phyloP scores from a whole-genome alignment of 2,113 vertebrate species.

The Stigmatopora nigra region DNA sequence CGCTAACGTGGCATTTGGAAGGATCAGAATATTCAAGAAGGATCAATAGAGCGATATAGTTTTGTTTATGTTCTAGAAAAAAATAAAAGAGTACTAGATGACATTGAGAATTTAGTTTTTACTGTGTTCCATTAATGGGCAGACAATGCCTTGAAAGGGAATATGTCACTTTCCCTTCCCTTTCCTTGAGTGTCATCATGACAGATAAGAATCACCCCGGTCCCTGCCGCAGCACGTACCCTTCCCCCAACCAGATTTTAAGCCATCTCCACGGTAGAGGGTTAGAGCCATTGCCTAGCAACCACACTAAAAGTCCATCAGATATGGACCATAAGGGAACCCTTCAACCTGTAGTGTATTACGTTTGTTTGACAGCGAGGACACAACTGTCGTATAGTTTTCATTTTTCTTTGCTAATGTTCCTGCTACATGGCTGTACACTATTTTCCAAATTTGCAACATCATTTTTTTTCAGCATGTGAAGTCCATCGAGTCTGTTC shows the following conservation, averaged over 20 bases:
- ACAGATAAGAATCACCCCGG: slow-evolving; percentile 7
- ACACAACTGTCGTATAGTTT: neutral
- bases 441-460: neutral
- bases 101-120: neutral
- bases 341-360: slow-evolving; percentile 40
- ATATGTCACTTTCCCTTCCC: neutral
- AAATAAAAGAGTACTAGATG: neutral
- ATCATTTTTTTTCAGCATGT: neutral
- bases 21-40: neutral
- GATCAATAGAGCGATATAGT: neutral
- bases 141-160: neutral
- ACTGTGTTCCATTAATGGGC: neutral
- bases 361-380: slow-evolving; percentile 23
- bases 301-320: slow-evolving; percentile 53
- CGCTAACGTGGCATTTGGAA: neutral
- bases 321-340: slow-evolving; percentile 32
- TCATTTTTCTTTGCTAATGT: neutral
- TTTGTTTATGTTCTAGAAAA: neutral
- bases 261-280: slow-evolving; percentile 20
- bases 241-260: slow-evolving; percentile 20
- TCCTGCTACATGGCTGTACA: too few relatives aligned
- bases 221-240: slow-evolving; percentile 6
- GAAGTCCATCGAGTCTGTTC: neutral
- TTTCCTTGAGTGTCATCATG: slow-evolving; percentile 16
- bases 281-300: slow-evolving; percentile 72